These are phyloP conservation scores for Drosophila pseudoobscura DNA, from an alignment of 1,140 invertebrate species.

Conservation along the genomic window DNA sequence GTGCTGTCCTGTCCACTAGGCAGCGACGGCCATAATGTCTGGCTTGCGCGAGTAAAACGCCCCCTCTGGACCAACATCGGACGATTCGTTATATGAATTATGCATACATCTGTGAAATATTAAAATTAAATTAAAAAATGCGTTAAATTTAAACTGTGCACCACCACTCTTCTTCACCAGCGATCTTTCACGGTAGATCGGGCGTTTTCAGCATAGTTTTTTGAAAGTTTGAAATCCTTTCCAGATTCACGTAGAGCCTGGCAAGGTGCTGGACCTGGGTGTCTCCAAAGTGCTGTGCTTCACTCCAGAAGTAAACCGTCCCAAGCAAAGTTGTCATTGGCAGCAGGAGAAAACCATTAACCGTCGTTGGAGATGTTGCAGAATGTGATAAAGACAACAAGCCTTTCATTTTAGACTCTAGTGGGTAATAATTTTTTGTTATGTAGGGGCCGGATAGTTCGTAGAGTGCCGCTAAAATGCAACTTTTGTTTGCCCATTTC, in stretches of 20 bases:
- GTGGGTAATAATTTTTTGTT: constrained; percentile 52
- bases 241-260: too few species aligned
- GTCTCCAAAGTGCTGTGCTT: constrained; percentile 55
- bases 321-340: constrained; percentile 29
- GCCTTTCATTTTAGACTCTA: constrained; percentile 44
- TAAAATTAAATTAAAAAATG: too few species aligned
- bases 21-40: too few species aligned
- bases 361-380: constrained; percentile 43
- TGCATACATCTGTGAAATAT: too few species aligned
- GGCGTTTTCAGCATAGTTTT: too few species aligned
- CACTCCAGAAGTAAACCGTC: constrained; percentile 19
- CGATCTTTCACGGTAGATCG: too few species aligned
- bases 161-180: too few species aligned
- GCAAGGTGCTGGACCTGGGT: background rate
- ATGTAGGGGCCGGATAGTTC: constrained; percentile 30
- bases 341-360: constrained; percentile 57
- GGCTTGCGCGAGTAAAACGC: too few species aligned
- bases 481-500: constrained; percentile 48
- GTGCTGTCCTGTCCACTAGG: background rate
- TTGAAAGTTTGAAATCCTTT: too few species aligned
- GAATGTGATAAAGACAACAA: constrained; percentile 63
- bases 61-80: too few species aligned
- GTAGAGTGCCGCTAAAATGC: constrained; percentile 46
- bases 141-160: too few species aligned
- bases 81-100: too few species aligned